These are phyloP conservation scores for Panorpa germanica DNA, from an alignment of 2,888 invertebrate genomes.

Conservation along the genomic window DNA sequence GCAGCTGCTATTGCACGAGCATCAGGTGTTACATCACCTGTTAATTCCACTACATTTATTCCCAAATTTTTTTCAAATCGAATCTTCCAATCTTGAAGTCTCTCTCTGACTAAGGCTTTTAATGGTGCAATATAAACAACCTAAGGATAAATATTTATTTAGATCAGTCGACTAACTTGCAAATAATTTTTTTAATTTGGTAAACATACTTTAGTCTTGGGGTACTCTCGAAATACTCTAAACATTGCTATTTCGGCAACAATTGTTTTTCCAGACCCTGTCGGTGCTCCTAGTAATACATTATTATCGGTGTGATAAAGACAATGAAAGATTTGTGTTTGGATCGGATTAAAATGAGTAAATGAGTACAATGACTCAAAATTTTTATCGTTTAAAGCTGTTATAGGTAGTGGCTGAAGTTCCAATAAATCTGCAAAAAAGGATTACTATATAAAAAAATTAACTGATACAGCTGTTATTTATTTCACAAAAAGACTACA, in stretches of 20 bases:
- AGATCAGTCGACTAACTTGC: constrained; percentile 2
- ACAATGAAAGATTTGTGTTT: constrained; percentile 94
- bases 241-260: constrained; percentile 97
- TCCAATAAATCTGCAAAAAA: constrained; percentile 55
- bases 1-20: constrained; percentile 62
- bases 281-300: constrained; percentile 86
- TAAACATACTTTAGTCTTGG: constrained; percentile 45
- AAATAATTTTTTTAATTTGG: constrained; percentile 5
- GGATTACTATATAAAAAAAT: constrained; percentile 1
- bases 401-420: constrained; percentile 75
- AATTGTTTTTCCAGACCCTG: constrained; percentile 94
- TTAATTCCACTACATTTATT: constrained; percentile 84
- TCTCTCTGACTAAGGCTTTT: constrained; percentile 91
- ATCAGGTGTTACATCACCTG: constrained; percentile 81
- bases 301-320: constrained; percentile 90
- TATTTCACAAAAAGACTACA: constrained; percentile 9
- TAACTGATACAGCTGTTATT: too few relatives aligned
- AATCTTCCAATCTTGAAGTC: constrained; percentile 87
- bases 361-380: constrained; percentile 77
- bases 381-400: constrained; percentile 54
- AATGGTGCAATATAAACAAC: constrained; percentile 96
- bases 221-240: constrained; percentile 65
- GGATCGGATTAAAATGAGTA: constrained; percentile 94
- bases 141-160: constrained; percentile 23
- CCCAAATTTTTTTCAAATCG: constrained; percentile 52